Percentiles rank a stretch among this genome's conserved stretches.
Conservation (phyloP, 2,888 invertebrate species). For the Ochropleura leucogaster region DNA sequence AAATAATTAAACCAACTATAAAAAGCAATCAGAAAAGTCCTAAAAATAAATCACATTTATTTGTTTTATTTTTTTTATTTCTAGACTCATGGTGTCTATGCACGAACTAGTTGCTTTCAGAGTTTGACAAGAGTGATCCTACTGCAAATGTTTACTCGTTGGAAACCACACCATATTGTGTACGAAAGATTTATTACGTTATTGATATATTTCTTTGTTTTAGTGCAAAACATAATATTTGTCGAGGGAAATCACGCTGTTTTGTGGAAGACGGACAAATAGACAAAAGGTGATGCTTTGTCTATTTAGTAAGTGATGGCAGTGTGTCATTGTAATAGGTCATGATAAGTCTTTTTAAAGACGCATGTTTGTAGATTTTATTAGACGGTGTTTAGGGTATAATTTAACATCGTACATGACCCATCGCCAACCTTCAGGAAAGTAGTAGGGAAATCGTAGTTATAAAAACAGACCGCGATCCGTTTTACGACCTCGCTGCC, state of each 20-base stretch:
- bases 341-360: background rate
- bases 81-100: background rate
- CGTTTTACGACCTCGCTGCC: too few species aligned
- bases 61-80: constrained; percentile 1
- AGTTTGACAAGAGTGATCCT: background rate
- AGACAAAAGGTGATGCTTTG: constrained; percentile 2
- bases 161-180: constrained; percentile 12
- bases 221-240: constrained; percentile 28
- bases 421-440: too few species aligned
- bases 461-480: too few species aligned
- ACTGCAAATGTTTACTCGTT: constrained; percentile 12
- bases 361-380: background rate
- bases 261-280: constrained; percentile 13
- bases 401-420: background rate
- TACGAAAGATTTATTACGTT: constrained; percentile 20
- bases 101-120: too few species aligned
- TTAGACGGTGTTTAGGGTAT: background rate
- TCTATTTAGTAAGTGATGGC: background rate
- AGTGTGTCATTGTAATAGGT: constrained; percentile 4
- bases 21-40: too few species aligned
- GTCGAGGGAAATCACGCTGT: background rate
- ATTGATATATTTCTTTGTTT: constrained; percentile 46
- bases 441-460: too few species aligned
- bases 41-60: background rate
- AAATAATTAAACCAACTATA: too few species aligned